Conservation (phyloP, 2,888 invertebrate species). For the Stenolophus ochropezus region DNA sequence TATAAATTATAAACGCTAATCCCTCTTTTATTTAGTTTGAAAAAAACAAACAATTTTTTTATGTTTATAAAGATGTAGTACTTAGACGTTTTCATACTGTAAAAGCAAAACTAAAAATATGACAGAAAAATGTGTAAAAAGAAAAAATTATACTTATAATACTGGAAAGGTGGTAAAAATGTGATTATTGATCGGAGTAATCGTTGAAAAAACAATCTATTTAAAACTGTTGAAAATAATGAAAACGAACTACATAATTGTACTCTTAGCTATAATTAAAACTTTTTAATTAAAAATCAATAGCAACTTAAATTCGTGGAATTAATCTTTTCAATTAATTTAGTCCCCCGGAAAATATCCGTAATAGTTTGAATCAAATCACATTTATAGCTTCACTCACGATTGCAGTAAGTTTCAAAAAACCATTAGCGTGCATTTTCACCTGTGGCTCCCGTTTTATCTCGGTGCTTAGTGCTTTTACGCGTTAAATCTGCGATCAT, state of each 20-base stretch:
- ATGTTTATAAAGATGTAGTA: too few relatives aligned
- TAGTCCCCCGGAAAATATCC: neutral
- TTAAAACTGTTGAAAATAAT: neutral
- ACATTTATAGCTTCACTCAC: conserved; percentile 2
- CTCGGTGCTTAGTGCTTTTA: conserved; percentile 29
- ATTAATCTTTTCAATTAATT: neutral
- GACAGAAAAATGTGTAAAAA: too few relatives aligned
- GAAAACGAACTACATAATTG: neutral
- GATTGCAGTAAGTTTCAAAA: conserved; percentile 17
- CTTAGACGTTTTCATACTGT: too few relatives aligned
- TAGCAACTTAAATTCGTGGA: neutral
- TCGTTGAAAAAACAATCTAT: too few relatives aligned
- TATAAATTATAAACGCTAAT: too few relatives aligned
- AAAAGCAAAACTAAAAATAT: too few relatives aligned
- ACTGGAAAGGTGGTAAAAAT: too few relatives aligned
- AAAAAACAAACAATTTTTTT: too few relatives aligned
- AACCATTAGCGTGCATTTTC: neutral
- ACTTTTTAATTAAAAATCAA: conserved; percentile 7
- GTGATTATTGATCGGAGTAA: too few relatives aligned
- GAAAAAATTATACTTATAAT: too few relatives aligned
- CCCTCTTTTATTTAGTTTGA: too few relatives aligned
- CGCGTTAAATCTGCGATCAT: conserved; percentile 33
- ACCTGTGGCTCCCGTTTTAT: conserved; percentile 10
- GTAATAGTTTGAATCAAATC: conserved; percentile 24
- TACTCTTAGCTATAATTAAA: neutral